Conservation (phyloP, 2,113 vertebrate genomes). For the Suncus etruscus region DNA sequence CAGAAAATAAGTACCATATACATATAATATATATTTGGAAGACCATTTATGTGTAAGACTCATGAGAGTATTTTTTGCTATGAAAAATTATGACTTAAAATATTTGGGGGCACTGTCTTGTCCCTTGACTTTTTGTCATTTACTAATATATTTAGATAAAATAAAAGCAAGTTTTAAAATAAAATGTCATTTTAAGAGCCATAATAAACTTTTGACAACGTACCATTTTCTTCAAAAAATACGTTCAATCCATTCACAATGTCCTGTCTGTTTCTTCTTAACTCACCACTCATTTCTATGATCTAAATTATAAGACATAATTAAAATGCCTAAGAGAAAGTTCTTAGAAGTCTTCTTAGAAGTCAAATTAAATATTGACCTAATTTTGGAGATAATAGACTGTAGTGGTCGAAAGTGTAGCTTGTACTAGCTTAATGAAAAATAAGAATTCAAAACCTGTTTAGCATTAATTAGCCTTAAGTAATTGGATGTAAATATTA, state of each 20-base stretch:
- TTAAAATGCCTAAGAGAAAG: conserved; percentile 41
- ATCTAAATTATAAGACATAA: conserved; percentile 70
- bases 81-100: conserved; percentile 46
- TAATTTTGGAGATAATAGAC: not conserved
- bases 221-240: conserved; percentile 73
- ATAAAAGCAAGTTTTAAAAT: conserved; percentile 44
- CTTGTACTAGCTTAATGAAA: conserved; percentile 11
- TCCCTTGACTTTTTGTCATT: conserved; percentile 19
- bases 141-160: conserved; percentile 45
- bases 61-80: not conserved
- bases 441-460: not conserved
- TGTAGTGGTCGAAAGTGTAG: too few species aligned
- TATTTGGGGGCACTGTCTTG: not conserved
- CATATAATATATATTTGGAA: not conserved
- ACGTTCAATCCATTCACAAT: conserved; percentile 61
- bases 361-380: not conserved
- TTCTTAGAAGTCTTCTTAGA: conserved; percentile 64
- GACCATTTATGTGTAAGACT: conserved; percentile 12
- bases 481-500: not conserved
- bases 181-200: conserved; percentile 38
- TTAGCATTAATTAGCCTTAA: conserved; percentile 3
- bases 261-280: conserved; percentile 68
- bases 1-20: not conserved
- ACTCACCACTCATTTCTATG: conserved; percentile 66
- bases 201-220: conserved; percentile 56